Evolutionary conservation across 2,113 vertebrate genomes (phyloP), one percentile per base, ranked within the genome.

Genomic region (Dipodomys spectabilis): DNA sequence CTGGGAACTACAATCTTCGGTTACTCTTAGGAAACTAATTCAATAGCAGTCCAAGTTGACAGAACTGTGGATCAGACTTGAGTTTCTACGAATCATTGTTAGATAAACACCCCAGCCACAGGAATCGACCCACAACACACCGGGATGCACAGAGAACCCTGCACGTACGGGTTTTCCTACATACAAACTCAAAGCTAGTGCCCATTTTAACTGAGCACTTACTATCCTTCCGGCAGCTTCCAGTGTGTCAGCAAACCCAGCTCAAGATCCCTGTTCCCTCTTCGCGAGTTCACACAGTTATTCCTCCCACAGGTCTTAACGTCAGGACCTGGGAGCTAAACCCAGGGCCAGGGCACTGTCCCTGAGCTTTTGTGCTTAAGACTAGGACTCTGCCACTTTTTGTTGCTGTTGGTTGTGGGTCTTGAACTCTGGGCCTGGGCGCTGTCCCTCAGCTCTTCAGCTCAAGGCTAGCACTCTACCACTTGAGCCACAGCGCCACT

Each of bases 11-110:
- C 53, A n/a, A 6, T 88, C 45, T 88, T 75, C 86, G 15, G n/a
- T 77, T 95, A 64, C 28, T 77, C 45, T 32, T 78, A 77, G 39
- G 67, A 85, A 92, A 86, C 45, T 74, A 85, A 64, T 73, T 82
- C 2, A 73, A 28, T 22, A 81, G 1, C 16, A 84, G 5, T 67
- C 32, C 20, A 68, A 86, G n/a, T 88, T 86, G 92, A 80, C 83
- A 83, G 65, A 71, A n/a, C 84, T 16, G 73, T 32, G 28, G 10
- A 44, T 19, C 60, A 83, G 45, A 39, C n/a, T 6, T 39, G n/a
- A 44, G 6, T 73, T 35, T 35, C 32, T 73, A 71, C 6, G 15
- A 32, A 71, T 32, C 7, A 9, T 11, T 49, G 53, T 13, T 57
- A 57, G 53, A 57, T 57, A 16, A 57, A 57, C 30, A 39, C 53